Evolutionary conservation across 2,797 vertebrate genomes (phyloP).

Genomic region (Apodemus agrarius): DNA sequence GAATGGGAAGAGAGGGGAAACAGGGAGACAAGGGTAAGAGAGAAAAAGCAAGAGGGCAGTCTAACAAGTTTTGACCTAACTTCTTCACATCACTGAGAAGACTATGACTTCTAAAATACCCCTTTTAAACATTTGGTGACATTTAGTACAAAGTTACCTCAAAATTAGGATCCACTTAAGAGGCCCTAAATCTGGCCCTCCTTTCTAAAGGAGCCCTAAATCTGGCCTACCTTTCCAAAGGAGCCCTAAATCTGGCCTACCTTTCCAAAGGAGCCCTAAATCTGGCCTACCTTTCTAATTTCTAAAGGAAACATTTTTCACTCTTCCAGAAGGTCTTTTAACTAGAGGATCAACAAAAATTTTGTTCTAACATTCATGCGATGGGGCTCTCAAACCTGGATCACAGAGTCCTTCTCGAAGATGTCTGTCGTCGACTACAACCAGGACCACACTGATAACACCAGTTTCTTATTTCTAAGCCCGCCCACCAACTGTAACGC

Average conservation of each 20-base stretch:
- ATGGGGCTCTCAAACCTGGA: fast-evolving
- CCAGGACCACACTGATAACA: background rate
- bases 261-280: too few species aligned
- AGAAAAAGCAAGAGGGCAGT: too few species aligned
- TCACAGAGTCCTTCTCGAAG: background rate
- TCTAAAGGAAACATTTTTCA: background rate
- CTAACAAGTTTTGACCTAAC: background rate
- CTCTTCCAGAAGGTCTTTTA: background rate
- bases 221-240: background rate
- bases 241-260: too few species aligned
- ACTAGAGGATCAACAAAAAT: background rate
- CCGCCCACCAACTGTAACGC: background rate
- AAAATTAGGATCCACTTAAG: background rate
- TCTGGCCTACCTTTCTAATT: background rate
- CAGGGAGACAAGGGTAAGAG: too few species aligned
- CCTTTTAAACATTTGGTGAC: background rate
- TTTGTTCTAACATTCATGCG: background rate
- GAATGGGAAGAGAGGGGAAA: too few species aligned
- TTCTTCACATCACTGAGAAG: background rate
- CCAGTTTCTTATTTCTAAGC: background rate
- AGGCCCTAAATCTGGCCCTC: background rate
- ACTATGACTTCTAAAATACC: background rate
- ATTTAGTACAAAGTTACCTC: background rate
- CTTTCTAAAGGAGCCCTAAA: background rate
- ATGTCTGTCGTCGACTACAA: fast-evolving